phyloP scores from a whole-genome alignment of 2,888 invertebrate genomes.

The Abrostola triplasia region DNA sequence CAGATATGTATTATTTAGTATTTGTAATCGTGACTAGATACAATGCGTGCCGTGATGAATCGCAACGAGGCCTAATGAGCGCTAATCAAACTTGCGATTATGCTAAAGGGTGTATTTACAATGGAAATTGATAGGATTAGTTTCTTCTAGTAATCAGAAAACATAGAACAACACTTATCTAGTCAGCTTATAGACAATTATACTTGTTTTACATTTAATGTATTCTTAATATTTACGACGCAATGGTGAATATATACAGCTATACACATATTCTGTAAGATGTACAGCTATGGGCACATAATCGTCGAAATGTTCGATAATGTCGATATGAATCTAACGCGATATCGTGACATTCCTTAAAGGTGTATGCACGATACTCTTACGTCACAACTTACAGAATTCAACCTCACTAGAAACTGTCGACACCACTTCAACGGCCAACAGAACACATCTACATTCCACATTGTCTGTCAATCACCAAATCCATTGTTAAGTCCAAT shows the following conservation, averaged over 20 bases:
- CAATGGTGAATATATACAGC: too few relatives aligned
- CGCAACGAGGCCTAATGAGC: conserved; percentile 39
- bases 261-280: too few relatives aligned
- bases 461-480: conserved; percentile 64
- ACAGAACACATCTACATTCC: conserved; percentile 13
- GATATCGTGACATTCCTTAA: conserved; percentile 1
- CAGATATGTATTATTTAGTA: conserved; percentile 2
- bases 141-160: conserved; percentile 19
- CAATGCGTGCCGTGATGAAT: conserved; percentile 46
- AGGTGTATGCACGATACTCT: background rate
- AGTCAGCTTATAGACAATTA: background rate
- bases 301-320: background rate
- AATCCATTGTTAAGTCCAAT: conserved; percentile 58
- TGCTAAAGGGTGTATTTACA: conserved; percentile 35
- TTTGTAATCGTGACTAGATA: conserved; percentile 34
- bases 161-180: background rate
- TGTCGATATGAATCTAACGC: background rate
- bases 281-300: background rate
- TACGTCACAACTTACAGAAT: conserved; percentile 22
- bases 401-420: conserved; percentile 14
- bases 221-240: background rate
- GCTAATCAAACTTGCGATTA: conserved; percentile 59
- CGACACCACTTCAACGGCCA: conserved; percentile 41
- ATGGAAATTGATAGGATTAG: conserved; percentile 37
- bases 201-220: background rate